Percentiles rank a stretch among this genome's conserved stretches.
Evolutionary conservation across 2,113 vertebrate species (phyloP).

Genomic region (Anolis carolinensis): DNA sequence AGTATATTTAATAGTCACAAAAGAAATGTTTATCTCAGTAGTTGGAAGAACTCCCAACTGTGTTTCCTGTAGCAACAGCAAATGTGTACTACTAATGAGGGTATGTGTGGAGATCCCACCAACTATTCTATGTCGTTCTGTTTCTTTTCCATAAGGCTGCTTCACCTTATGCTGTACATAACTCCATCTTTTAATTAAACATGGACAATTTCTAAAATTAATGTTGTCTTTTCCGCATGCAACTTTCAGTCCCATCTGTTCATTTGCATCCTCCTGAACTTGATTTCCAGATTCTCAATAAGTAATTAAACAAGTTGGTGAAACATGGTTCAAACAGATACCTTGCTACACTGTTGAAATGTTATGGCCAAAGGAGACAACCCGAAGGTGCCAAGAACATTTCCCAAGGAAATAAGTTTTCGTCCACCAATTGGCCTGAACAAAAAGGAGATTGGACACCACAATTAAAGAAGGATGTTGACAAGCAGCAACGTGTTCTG

Average conservation of each 20-base stretch:
- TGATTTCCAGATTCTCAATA: not conserved
- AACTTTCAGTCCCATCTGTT: not conserved
- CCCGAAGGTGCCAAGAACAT: not conserved
- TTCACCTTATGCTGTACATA: not conserved
- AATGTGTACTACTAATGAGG: not conserved
- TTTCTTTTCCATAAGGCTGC: not conserved
- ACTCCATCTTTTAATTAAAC: not conserved
- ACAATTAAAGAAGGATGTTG: too few species aligned
- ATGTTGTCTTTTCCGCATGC: not conserved
- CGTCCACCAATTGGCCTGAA: not conserved
- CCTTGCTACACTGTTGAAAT: not conserved
- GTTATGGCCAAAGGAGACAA: not conserved
- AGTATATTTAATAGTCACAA: conserved; percentile 33
- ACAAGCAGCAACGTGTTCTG: too few species aligned
- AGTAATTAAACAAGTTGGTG: not conserved
- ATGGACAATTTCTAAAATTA: not conserved
- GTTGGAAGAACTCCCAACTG: conserved; percentile 10
- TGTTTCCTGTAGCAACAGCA: conserved; percentile 21
- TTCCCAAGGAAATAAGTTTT: not conserved
- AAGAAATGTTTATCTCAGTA: conserved; percentile 8
- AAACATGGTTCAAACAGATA: not conserved
- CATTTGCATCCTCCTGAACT: not conserved
- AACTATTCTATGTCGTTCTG: not conserved
- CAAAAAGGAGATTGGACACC: not conserved
- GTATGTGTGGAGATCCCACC: not conserved